A percentile compares a stretch with the other conserved stretches of the same genome.
Evolutionary conservation across 1,140 invertebrate genomes (phyloP).

Genomic region (Trichogramma pretiosum): DNA sequence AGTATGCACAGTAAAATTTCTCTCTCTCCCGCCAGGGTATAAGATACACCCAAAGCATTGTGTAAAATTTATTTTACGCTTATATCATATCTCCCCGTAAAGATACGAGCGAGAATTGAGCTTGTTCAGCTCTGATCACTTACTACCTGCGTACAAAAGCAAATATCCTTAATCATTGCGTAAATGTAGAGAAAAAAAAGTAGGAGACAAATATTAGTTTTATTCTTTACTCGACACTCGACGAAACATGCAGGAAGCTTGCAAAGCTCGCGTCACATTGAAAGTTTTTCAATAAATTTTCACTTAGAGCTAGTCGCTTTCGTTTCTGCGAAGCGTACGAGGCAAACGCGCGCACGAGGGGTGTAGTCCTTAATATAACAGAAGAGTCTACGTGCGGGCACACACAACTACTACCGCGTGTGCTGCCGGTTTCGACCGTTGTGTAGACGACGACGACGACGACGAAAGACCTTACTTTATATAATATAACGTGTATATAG

Average conservation of each 20-base stretch:
- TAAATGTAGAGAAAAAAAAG: neutral
- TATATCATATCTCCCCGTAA: no score
- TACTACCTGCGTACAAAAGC: no score
- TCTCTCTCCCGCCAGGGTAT: no score
- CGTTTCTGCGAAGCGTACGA: conserved; percentile 11
- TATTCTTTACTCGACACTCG: neutral
- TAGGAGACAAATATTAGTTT: neutral
- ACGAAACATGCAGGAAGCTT: neutral
- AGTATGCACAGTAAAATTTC: no score
- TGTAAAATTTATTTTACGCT: no score
- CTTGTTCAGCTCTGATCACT: no score
- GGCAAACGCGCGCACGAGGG: neutral
- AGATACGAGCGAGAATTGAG: neutral
- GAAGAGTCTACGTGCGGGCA: no score
- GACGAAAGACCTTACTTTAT: no score
- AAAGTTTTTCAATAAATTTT: conserved; percentile 18
- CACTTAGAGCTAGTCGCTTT: neutral
- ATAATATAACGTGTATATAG: no score
- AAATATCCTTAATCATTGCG: conserved; percentile 5
- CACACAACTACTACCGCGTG: neutral
- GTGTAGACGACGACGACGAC: neutral
- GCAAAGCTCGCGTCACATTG: neutral
- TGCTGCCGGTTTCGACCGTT: neutral
- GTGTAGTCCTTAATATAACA: no score
- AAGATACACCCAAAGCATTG: no score